Percentiles rank a stretch among this genome's conserved stretches.
Conservation (phyloP, 2,113 vertebrate genomes). For the Clinocottus analis region DNA sequence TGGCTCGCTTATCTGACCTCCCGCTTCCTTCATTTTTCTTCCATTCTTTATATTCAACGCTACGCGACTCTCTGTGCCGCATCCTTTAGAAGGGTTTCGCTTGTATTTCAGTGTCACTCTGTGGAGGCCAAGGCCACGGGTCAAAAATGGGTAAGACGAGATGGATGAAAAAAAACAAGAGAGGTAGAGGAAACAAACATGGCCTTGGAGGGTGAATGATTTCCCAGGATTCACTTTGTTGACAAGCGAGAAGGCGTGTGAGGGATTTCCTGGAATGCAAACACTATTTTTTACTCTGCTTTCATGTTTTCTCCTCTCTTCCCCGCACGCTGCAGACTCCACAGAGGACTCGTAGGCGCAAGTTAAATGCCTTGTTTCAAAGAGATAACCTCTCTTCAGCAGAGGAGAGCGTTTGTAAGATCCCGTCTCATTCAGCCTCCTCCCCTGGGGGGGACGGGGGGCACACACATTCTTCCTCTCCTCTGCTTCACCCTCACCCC, state of each 20-base stretch:
- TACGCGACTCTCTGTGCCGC: neutral
- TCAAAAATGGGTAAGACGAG: slow-evolving; percentile 18
- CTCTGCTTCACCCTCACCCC: neutral
- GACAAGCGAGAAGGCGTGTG: slow-evolving; percentile 34
- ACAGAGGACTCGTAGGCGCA: slow-evolving; percentile 37
- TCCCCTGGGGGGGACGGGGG: slow-evolving; percentile 33
- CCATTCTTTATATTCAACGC: slow-evolving; percentile 4
- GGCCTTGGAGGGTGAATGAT: slow-evolving; percentile 35
- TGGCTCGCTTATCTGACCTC: slow-evolving; percentile 16
- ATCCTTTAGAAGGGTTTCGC: neutral
- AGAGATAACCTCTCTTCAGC: slow-evolving; percentile 66
- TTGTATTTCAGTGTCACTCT: neutral
- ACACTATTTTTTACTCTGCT: slow-evolving; percentile 22
- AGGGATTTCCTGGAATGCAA: slow-evolving; percentile 62
- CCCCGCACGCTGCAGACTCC: slow-evolving; percentile 31
- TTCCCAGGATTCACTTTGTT: slow-evolving; percentile 61
- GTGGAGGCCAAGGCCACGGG: slow-evolving; percentile 18
- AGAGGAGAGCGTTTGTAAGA: slow-evolving; percentile 50
- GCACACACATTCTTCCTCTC: slow-evolving; percentile 25
- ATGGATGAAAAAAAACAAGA: slow-evolving; percentile 14
- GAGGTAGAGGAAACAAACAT: slow-evolving; percentile 44
- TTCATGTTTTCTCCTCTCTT: slow-evolving; percentile 31
- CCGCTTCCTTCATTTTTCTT: slow-evolving; percentile 13
- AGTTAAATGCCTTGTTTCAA: slow-evolving; percentile 71
- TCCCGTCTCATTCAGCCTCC: slow-evolving; percentile 53